Conservation (phyloP, 2,113 vertebrate genomes). For the Neoarius graeffei region DNA sequence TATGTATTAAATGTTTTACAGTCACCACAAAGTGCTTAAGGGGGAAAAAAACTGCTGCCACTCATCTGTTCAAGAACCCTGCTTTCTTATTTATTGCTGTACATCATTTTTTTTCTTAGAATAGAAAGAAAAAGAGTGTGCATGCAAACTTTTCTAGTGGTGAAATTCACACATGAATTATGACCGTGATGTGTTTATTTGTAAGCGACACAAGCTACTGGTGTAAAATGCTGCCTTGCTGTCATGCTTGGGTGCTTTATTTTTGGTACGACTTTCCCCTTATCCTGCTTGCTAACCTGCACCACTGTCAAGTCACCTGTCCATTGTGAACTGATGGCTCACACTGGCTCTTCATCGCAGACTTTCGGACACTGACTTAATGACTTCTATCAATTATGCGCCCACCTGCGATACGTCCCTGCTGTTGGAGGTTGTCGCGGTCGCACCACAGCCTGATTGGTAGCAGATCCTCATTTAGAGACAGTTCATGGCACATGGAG, state of each 20-base stretch:
- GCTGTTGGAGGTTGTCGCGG: slow-evolving; percentile 26
- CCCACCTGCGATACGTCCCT: slow-evolving; percentile 16
- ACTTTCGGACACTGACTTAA: slow-evolving; percentile 44
- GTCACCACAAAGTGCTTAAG: too few relatives aligned
- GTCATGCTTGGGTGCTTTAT: neutral
- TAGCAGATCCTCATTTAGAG: slow-evolving; percentile 24
- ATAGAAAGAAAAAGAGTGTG: neutral
- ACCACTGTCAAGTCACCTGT: slow-evolving; percentile 3
- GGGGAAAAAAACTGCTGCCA: too few relatives aligned
- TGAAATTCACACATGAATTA: neutral
- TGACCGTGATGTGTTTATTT: neutral
- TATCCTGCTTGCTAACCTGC: neutral
- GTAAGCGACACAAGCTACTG: neutral
- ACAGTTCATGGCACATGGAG: neutral
- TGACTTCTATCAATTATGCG: slow-evolving; percentile 46
- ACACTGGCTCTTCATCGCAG: slow-evolving; percentile 27
- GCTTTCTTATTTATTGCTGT: neutral
- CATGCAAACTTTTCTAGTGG: neutral
- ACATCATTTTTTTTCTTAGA: neutral
- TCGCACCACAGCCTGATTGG: neutral
- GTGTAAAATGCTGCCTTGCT: neutral
- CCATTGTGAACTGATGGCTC: slow-evolving; percentile 16
- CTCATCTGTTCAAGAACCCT: neutral
- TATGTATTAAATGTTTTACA: too few relatives aligned
- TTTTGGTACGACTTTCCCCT: neutral